These are phyloP conservation scores for Pseudorhombus dupliciocellatus DNA, from an alignment of 2,113 vertebrate genomes.

Conservation along the genomic window DNA sequence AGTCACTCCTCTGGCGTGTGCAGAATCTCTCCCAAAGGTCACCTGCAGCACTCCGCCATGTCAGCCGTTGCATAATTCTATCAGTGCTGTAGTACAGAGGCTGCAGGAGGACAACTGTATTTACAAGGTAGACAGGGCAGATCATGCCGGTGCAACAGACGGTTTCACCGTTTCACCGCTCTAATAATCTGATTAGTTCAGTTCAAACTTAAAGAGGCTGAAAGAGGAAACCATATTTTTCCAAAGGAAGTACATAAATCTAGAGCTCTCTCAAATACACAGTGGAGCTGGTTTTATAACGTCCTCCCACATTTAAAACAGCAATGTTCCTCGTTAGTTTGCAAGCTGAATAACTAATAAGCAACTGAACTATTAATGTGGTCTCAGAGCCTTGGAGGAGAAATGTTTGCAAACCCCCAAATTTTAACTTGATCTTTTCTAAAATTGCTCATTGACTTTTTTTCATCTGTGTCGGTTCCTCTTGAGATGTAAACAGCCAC, in stretches of 20 bases:
- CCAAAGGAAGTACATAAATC: background rate
- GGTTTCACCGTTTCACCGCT: conserved; percentile 5
- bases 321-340: background rate
- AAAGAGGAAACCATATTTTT: background rate
- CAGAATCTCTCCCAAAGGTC: conserved; percentile 60
- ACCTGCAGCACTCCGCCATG: conserved; percentile 45
- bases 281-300: background rate
- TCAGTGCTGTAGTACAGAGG: conserved; percentile 17
- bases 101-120: conserved; percentile 4
- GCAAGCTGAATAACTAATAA: background rate
- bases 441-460: background rate
- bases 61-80: conserved; percentile 53
- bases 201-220: background rate
- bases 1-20: conserved; percentile 56
- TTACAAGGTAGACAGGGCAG: conserved; percentile 22
- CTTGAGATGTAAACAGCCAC: background rate
- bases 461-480: background rate
- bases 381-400: background rate
- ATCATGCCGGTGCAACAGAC: conserved; percentile 13
- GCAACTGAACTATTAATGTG: background rate
- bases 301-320: background rate
- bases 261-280: background rate
- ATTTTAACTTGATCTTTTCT: background rate
- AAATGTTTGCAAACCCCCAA: background rate
- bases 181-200: conserved; percentile 11